Evolutionary conservation across 2,797 vertebrate species (phyloP), one percentile per base, ranked within the genome.

Genomic region (Darevskia mixta): DNA sequence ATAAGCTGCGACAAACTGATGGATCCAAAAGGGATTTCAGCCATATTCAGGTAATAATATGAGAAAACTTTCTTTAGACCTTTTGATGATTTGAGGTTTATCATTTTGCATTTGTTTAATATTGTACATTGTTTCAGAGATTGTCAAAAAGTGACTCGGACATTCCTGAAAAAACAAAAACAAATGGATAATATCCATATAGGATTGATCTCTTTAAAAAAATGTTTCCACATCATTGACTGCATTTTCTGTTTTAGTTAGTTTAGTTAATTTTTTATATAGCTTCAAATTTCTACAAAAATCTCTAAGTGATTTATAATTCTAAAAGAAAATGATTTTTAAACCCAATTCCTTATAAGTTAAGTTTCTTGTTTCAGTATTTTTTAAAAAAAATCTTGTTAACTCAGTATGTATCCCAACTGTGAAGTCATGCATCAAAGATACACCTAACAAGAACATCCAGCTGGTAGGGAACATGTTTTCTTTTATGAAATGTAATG

Each of bases 341-440:
- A 55, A 55, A 71, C 82, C 86, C 88, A 83, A 35, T 72, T 32
- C 29, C 69, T 88, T 92, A 32, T 45, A 86, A 4, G 15, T n/a
- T 17, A 29, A 27, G 27, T 77, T 45, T 77, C 23, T 45, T 43
- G 41, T 32, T 32, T 32, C 4, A 8, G 18, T 88, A 81, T 91
- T 86, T 83, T 49, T 87, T 8, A 79, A 13, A 43, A 43, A 15
- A 55, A 49, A 49, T 86, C 20, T 0, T 0, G 17, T 18, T 86
- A 82, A 82, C 89, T 90, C 35, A 64, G 27, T 55, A 66, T 75
- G 75, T 58, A 11, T 7, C 0, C 5, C 85, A 82, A 80, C 87
- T 79, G 87, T 89, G 27, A 7, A 88, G 89, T 7, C 67, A 32
- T 41, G 13, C 2, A 75, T 86, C 38, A 88, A 64, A 67, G 73